Percentiles rank a stretch among this genome's conserved stretches.
Conservation (phyloP, 2,888 invertebrate genomes). For the Plemyria rubiginata region DNA sequence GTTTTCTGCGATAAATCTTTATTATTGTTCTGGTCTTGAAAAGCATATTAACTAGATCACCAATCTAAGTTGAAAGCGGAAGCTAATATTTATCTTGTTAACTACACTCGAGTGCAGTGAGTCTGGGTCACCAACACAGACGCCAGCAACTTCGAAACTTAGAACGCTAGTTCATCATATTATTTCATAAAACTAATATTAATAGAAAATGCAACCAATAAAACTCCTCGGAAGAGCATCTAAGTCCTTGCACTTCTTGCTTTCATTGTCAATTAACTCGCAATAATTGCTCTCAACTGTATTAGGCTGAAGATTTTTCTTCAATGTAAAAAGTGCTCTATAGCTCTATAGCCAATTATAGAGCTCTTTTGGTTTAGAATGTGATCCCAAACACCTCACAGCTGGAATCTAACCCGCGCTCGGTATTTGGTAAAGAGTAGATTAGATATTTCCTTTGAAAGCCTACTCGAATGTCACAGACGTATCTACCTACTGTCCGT, state of each 20-base stretch:
- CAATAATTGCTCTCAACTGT: too few relatives aligned
- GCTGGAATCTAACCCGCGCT: background rate
- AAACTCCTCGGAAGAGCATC: too few relatives aligned
- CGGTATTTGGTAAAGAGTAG: constrained; percentile 5
- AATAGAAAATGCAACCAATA: too few relatives aligned
- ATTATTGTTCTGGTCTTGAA: background rate
- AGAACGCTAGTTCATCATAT: too few relatives aligned
- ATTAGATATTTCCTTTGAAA: constrained; percentile 5
- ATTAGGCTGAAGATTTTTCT: too few relatives aligned
- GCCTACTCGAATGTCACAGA: background rate
- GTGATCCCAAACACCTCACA: background rate
- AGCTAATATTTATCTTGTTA: constrained; percentile 20
- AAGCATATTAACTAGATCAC: constrained; percentile 15
- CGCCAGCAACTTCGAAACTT: too few relatives aligned
- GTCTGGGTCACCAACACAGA: too few relatives aligned
- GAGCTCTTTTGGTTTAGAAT: background rate
- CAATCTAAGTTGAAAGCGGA: constrained; percentile 8
- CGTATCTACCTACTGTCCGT: background rate
- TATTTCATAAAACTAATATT: too few relatives aligned
- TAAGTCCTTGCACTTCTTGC: too few relatives aligned
- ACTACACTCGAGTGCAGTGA: background rate
- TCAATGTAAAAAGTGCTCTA: too few relatives aligned
- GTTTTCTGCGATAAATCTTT: too few relatives aligned
- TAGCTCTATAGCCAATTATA: background rate
- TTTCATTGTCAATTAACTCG: too few relatives aligned